These are phyloP conservation scores for Cryptoprocta ferox DNA, from an alignment of 2,797 vertebrate genomes.

Conservation along the genomic window DNA sequence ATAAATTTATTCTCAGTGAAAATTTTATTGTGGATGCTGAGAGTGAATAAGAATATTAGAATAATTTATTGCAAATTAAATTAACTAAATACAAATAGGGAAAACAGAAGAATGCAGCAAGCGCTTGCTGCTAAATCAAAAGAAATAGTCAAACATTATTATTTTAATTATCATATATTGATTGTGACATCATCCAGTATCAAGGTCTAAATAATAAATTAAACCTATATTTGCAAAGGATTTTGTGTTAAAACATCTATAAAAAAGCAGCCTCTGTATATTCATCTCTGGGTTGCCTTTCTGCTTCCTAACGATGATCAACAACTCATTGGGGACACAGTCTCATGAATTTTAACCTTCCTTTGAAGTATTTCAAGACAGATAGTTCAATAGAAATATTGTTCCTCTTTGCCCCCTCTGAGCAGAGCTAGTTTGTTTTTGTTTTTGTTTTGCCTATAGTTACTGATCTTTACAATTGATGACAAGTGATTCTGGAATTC, in stretches of 20 bases:
- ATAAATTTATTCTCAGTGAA: neutral
- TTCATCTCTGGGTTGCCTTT: neutral
- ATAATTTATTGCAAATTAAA: neutral
- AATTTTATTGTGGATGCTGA: neutral
- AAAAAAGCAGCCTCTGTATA: neutral
- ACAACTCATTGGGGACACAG: neutral
- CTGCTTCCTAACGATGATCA: neutral
- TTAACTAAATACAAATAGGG: neutral
- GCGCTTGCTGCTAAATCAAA: neutral
- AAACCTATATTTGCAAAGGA: neutral
- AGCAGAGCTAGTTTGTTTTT: neutral
- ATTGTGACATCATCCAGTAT: neutral
- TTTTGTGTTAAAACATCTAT: neutral
- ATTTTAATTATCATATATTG: neutral
- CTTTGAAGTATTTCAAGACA: slow-evolving; percentile 7
- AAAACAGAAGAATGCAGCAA: neutral
- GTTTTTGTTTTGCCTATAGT: neutral
- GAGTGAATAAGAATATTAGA: neutral
- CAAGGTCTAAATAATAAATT: neutral
- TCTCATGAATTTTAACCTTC: neutral
- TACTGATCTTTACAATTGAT: neutral
- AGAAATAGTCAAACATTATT: neutral
- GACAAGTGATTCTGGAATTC: neutral
- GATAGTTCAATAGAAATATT: neutral
- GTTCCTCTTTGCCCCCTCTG: neutral